phyloP scores from a whole-genome alignment of 2,797 vertebrate genomes.

The Myiotriccus ornatus region DNA sequence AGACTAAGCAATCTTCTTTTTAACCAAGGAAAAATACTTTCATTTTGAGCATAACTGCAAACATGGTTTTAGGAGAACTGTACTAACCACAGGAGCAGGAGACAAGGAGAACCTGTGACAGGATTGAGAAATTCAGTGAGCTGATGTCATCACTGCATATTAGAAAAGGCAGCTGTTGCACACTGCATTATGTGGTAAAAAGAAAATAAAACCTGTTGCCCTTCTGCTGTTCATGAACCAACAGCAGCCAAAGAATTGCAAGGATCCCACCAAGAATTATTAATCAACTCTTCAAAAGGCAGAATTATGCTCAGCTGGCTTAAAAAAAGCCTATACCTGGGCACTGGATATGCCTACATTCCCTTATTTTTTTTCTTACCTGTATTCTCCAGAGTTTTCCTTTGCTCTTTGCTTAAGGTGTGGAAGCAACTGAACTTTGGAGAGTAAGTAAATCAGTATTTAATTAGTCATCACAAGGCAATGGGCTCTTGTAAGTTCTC shows the following conservation, averaged over 20 bases:
- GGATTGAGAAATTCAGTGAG: neutral
- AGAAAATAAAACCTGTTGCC: neutral
- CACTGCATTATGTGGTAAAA: neutral
- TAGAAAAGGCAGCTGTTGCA: neutral
- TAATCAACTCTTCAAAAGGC: neutral
- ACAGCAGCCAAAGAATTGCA: neutral
- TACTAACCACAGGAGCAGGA: neutral
- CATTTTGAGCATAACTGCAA: neutral
- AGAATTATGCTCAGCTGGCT: neutral
- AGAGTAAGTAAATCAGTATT: constrained; percentile 30
- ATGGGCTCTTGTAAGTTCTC: neutral
- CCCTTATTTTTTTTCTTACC: neutral
- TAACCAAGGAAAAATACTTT: neutral
- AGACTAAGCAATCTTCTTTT: neutral
- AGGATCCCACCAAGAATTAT: neutral
- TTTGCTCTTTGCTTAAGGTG: constrained; percentile 30
- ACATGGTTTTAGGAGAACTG: neutral
- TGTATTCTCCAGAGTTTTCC: neutral
- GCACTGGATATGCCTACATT: neutral
- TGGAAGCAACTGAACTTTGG: constrained; percentile 29
- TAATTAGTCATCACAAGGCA: constrained; percentile 35
- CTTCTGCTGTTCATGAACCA: neutral
- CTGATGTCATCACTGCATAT: neutral
- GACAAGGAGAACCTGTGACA: neutral
- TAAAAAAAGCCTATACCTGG: neutral